Conservation (phyloP, 1,140 invertebrate species). For the Cherax quadricarinatus region DNA sequence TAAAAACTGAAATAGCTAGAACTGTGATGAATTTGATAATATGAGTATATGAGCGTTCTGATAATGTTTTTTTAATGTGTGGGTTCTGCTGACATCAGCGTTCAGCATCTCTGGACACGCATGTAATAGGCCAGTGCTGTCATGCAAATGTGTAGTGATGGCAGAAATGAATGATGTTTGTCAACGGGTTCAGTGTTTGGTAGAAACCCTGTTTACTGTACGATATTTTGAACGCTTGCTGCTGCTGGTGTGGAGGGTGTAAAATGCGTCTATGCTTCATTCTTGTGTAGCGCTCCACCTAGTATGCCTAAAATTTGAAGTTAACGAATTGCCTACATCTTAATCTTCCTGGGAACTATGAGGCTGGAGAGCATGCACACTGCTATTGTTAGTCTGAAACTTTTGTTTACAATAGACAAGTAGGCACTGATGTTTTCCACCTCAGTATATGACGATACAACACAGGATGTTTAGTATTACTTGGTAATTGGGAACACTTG, state of each 20-base stretch:
- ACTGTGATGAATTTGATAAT: neutral
- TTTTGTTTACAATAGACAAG: no score
- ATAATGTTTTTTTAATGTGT: neutral
- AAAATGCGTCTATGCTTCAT: neutral
- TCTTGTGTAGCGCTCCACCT: no score
- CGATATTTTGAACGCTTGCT: constrained; percentile 37
- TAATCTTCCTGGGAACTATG: no score
- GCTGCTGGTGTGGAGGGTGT: neutral
- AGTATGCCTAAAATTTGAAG: no score
- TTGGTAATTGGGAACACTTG: no score
- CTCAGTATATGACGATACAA: no score
- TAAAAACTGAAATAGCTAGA: neutral
- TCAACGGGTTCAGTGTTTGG: neutral
- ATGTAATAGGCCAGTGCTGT: neutral
- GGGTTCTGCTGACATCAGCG: no score
- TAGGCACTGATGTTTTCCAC: no score
- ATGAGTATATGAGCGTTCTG: neutral
- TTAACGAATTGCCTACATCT: no score
- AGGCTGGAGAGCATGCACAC: no score
- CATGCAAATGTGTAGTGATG: neutral
- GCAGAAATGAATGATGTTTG: constrained; percentile 20
- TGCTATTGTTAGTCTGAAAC: no score
- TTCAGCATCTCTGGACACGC: neutral
- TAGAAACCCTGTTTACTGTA: constrained; percentile 48
- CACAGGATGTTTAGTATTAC: no score